Conservation (phyloP, 2,797 vertebrate genomes). For the Esox masquinongy region DNA sequence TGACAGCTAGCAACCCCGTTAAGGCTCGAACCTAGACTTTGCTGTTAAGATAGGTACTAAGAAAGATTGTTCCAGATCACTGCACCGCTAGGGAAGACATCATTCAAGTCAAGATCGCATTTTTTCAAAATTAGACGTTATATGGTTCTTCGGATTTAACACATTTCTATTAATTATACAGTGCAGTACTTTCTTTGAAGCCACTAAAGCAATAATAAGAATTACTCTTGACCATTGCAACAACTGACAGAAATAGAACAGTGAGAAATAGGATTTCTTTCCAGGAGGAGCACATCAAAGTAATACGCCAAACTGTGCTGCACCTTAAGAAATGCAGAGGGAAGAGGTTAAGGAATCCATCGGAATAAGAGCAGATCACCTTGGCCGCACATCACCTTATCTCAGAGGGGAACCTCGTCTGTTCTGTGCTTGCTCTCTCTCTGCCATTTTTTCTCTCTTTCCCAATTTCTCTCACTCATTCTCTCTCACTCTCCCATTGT, state of each 20-base stretch:
- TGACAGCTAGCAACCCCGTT: no score
- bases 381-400: conserved; percentile 33
- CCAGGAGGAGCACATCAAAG: not conserved
- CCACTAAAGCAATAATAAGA: not conserved
- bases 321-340: not conserved
- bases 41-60: no score
- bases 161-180: not conserved
- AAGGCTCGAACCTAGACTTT: no score
- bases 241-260: not conserved
- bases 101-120: no score
- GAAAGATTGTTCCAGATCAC: no score
- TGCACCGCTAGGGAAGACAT: no score
- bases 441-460: not conserved
- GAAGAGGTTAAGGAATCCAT: conserved; percentile 35
- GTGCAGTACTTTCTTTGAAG: not conserved
- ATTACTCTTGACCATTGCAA: not conserved
- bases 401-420: not conserved
- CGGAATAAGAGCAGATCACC: conserved; percentile 49
- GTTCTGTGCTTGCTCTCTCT: not conserved
- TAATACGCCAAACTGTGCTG: not conserved
- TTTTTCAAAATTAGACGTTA: no score
- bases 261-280: not conserved
- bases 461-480: not conserved
- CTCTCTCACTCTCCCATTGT: not conserved
- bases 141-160: not conserved